Base-by-base conservation (phyloP, 2,797 vertebrate species). In the Labeo calbasu region DNA sequence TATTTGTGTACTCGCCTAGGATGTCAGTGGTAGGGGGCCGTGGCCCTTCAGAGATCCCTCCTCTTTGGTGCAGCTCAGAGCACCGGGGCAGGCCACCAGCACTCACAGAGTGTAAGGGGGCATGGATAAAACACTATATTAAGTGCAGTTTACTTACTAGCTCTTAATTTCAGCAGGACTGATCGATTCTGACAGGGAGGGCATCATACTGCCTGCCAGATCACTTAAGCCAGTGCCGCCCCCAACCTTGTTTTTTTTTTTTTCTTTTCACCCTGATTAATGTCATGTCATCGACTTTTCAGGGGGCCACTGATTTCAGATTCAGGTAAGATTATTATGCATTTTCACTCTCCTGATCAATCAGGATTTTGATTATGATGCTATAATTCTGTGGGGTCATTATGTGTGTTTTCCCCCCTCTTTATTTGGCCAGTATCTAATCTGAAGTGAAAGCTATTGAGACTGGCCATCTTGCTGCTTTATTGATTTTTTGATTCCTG, bases 111-210 rank as follows among this genome's bases (percentile, higher is more conserved):
- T 93, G 92, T 92, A 92, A 90, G 53, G 79, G 80, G 85, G 89
- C 89, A 89, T 91, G 92, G 91, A 92, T 94, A 92, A 94, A 94
- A 93, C 93, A 94, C 92, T 91, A 92, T 91, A 95, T 94, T 95
- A 95, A 92, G 92, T 93, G 91, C 92, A 94, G 94, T 95, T 95
- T 94, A 92, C 92, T 94, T 93, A 94, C 92, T 91, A 91, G 90
- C 91, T 93, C 92, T 94, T 95, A 94, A 95, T 94, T 95, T 95
- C 92, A 94, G 93, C 90, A 90, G 91, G 93, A 92, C 91, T 94
- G 94, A 95, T 95, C 93, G 94, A 95, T 95, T 92, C 93, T 95
- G 94, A 96, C 94, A 94, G 94, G 82, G 91, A 93, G 94, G 94
- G 93, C 94, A 94, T 91, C 91, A 89, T 92, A 91, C 92, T 86